Evolutionary conservation across 2,113 vertebrate genomes (phyloP), one percentile per base, ranked within the genome.

Genomic region (Procapra przewalskii): DNA sequence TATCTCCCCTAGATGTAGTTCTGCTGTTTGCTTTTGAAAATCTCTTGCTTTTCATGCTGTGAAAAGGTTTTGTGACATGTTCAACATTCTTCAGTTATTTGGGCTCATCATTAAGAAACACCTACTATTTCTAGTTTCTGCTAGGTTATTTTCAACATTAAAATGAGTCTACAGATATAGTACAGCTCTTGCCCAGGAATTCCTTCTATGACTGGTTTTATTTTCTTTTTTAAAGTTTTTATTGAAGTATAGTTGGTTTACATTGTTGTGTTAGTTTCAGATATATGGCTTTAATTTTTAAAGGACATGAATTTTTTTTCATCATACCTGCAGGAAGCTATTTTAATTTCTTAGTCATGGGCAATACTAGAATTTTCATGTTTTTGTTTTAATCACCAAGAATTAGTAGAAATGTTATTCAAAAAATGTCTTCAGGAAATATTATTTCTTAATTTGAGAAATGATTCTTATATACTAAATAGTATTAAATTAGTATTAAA

Each of bases 281-380:
- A 17, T 81, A 16, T 82, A 54, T 82, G 80, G 57, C 43, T 98
- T 31, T 97, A 94, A 59, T 84, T 93, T 71, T 23, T 55, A 80
- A 97, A 52, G 96, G 94, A 60, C 3, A 40, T 27, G 84, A 85
- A 86, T 90, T 77, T 96, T 97, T 84, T 94, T 71, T 97, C 33
- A n/a, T 91, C 84, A 60, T 97, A 29, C 40, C 33, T 91, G 4
- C 6, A 57, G 55, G 54, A 91, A 79, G 52, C 60, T 96, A 60
- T 27, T 98, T 97, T 97, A 83, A 52, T 96, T 95, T 97, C 92
- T 84, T 33, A 97, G 67, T 12, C 27, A 31, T 60, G 27, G 4
- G 17, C 52, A 91, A 0, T 92, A 92, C 88, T 95, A 97, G 55
- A 29, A 96, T n/a, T 85, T 95, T 11, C 12, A 67, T 89, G 27